Evolutionary conservation across 2,797 vertebrate genomes (phyloP), one percentile per base, ranked within the genome.

Genomic region (Galaxias olidus): DNA sequence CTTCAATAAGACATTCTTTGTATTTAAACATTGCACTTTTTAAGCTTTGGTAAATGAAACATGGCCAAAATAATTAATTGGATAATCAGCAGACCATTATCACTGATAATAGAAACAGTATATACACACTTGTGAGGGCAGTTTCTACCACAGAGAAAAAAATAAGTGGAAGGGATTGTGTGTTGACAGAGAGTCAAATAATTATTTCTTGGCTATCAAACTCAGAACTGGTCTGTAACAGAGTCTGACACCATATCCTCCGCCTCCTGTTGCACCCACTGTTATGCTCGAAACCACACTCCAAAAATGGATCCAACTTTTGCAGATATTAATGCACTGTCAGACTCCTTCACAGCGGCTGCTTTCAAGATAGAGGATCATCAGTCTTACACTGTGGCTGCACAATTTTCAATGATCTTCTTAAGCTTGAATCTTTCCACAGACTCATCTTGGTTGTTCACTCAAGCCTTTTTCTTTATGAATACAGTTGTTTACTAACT

Each of bases 321-420:
- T 78, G 72, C 76, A 73, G 74, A 83, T 83, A 74, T 84, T 79
- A 75, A 79, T 76, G 74, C 66, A 74, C 73, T 74, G 75, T 79
- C 72, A 83, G 63, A 73, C 61, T 58, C 45, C 66, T 82, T 78
- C 80, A 76, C 76, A 81, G 76, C 71, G 74, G 43, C 79, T 87
- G 79, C 74, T 64, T 74, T 59, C 61, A 62, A 70, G 73, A 80
- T 69, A 68, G 66, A 72, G 57, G 13, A 73, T 75, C 63, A 78
- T 84, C 69, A 63, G 62, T 84, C 62, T 81, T 73, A 73, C 54
- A 66, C 46, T 58, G 51, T 62, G 64, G 61, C 68, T 66, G 71
- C 78, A 78, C 49, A 69, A 61, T 75, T 68, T 74, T 79, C 57
- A 71, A 66, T 69, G 67, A 73, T 59, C 68, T 78, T 70, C 66